Percentiles rank a stretch among this genome's conserved stretches.
Evolutionary conservation across 2,113 vertebrate genomes (phyloP).

Genomic region (Aphyosemion australe): DNA sequence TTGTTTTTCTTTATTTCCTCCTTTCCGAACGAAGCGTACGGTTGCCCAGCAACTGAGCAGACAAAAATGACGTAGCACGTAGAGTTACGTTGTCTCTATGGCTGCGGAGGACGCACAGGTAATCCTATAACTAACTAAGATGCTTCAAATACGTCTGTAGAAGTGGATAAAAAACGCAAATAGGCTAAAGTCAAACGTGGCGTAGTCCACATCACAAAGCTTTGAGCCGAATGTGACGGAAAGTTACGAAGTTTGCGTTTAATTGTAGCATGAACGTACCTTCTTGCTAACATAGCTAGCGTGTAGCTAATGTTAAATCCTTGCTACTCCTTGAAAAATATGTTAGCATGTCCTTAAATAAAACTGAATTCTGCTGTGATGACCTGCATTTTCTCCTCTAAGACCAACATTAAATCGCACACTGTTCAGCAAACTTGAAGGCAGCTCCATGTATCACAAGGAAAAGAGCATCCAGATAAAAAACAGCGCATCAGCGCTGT

Average conservation of each 20-base stretch:
- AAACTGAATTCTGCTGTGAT: neutral
- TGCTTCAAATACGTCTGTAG: neutral
- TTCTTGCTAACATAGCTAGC: conserved; percentile 27
- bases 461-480: conserved; percentile 85
- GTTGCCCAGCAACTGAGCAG: conserved; percentile 13
- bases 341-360: neutral
- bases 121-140: conserved; percentile 36
- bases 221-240: neutral
- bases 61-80: conserved; percentile 50
- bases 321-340: neutral
- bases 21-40: no score
- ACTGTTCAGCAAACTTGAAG: neutral
- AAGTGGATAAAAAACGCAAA: fast-evolving
- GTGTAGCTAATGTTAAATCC: conserved; percentile 29
- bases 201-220: neutral
- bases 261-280: neutral
- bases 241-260: neutral
- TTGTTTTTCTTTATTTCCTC: no score
- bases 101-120: conserved; percentile 75
- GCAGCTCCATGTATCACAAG: conserved; percentile 83
- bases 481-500: conserved; percentile 86
- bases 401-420: neutral
- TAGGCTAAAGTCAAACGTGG: fast-evolving
- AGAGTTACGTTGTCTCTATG: conserved; percentile 72
- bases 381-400: neutral